Base-by-base conservation (phyloP, 1,140 invertebrate species). In the Hycleus phaleratus region DNA sequence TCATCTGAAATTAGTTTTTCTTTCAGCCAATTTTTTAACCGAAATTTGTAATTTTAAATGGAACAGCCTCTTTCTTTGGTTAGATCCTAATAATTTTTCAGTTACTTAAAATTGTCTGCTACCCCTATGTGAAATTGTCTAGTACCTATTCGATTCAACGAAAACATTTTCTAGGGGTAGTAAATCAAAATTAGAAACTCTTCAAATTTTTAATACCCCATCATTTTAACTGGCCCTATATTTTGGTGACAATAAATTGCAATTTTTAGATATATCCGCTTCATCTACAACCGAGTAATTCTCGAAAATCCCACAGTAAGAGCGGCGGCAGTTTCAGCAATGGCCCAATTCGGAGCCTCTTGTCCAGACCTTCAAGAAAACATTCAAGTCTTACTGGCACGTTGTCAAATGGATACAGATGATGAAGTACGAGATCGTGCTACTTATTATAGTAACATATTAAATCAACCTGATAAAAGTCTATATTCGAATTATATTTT, bases 281-380 rank as follows among this genome's bases (percentile, higher is more conserved):
- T 96, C 70, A 98, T 99, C 66, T 99, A 99, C 73, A 99, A 99
- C 75, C 83, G 97, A 45, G 94, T 99, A 0, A 98, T 99, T 61
- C 77, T 99, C 38, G 97, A 99, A 69, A 93, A 91, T 69, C 91
- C 95, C 0, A 86, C 93, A 38, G 93, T 99, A 0, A 79, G 95
- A 43, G 93, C 93, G 0, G 97, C 97, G 3, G 97, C 97, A 5
- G 96, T 99, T 0, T 93, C 93, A 3, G 95, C 97, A 0, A 81
- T 99, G 61, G 94, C 97, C 4, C 95, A 97, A 70, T 99, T 99
- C 76, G 97, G 95, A 6, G 96, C 96, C 5, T 85, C 90, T 55
- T 97, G 95, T 76, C 91, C 94, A 1, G 87, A 91, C 66, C 75
- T 99, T 2, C 73, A 97, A 32, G 86, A 88, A 10, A 97, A 97